These are phyloP conservation scores for Clarias platycephalus DNA, from an alignment of 2,797 vertebrate species.

Conservation along the genomic window DNA sequence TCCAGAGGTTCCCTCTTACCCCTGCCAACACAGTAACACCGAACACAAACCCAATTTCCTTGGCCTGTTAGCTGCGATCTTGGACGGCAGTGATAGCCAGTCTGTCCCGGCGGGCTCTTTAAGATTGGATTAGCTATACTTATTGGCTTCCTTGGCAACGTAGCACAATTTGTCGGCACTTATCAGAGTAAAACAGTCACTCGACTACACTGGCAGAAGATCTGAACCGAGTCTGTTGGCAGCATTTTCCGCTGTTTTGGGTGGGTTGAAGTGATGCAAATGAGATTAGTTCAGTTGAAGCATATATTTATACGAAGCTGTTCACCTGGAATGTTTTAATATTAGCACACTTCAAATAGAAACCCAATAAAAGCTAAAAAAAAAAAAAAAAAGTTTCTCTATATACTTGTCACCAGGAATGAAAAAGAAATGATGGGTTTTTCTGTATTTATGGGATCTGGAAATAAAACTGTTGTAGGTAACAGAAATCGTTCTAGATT, in stretches of 20 bases:
- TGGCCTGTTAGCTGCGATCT: conserved; percentile 68
- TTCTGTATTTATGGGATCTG: neutral
- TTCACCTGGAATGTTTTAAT: conserved; percentile 36
- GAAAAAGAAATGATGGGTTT: neutral
- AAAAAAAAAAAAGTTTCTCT: neutral
- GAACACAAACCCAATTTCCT: conserved; percentile 64
- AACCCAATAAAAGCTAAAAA: neutral
- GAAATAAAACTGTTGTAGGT: neutral
- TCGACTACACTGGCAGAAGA: conserved; percentile 63
- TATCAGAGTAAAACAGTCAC: conserved; percentile 68
- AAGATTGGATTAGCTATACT: conserved; percentile 69
- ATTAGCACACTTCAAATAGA: conserved; percentile 22
- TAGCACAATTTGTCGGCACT: conserved; percentile 66
- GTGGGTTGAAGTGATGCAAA: conserved; percentile 66
- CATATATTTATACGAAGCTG: conserved; percentile 43
- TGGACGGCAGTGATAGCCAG: conserved; percentile 57
- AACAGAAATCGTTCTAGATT: neutral
- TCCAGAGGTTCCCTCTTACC: conserved; percentile 45
- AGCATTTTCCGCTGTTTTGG: conserved; percentile 40
- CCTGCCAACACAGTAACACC: conserved; percentile 64
- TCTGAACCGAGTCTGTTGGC: conserved; percentile 64
- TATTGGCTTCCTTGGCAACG: conserved; percentile 65
- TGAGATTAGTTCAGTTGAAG: conserved; percentile 63
- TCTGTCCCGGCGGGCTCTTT: conserved; percentile 63
- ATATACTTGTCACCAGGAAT: neutral